A percentile compares a stretch with the other conserved stretches of the same genome.
phyloP scores from a whole-genome alignment of 2,797 vertebrate species.

The Centroberyx gerrardi region DNA sequence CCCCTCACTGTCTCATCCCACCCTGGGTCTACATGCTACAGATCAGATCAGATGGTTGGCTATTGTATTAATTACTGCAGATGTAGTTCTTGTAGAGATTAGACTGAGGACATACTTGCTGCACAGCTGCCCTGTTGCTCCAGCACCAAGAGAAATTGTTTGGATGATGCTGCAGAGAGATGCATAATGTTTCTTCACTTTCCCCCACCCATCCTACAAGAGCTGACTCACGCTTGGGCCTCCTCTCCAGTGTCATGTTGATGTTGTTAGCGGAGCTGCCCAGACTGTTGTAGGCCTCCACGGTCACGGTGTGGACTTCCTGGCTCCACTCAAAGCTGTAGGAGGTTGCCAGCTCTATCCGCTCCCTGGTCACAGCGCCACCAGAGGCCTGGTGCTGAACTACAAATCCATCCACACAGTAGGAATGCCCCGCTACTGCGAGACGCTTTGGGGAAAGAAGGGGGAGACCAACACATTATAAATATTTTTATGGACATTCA shows the following conservation, averaged over 20 bases:
- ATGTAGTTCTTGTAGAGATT: too few species aligned
- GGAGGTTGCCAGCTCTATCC: slow-evolving; percentile 75
- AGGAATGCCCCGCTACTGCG: slow-evolving; percentile 68
- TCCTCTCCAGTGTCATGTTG: slow-evolving; percentile 89
- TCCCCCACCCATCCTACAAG: too few species aligned
- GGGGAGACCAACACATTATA: not conserved
- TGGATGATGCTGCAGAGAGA: too few species aligned
- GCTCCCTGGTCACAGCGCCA: slow-evolving; percentile 75
- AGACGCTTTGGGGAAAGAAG: slow-evolving; percentile 59
- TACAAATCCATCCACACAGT: slow-evolving; percentile 88
- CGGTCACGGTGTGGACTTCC: slow-evolving; percentile 84
- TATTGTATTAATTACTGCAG: too few species aligned
- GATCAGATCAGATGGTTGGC: too few species aligned
- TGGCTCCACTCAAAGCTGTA: slow-evolving; percentile 89
- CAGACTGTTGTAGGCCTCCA: slow-evolving; percentile 90
- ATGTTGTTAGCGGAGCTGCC: slow-evolving; percentile 89
- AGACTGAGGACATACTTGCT: too few species aligned
- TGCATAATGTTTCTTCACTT: too few species aligned
- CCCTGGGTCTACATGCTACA: too few species aligned
- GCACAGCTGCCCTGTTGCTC: too few species aligned
- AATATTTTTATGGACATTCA: too few species aligned
- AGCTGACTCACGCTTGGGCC: slow-evolving; percentile 81
- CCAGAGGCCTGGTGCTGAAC: slow-evolving; percentile 78
- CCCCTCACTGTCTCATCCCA: too few species aligned
- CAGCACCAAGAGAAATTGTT: too few species aligned